A percentile compares a stretch with the other conserved stretches of the same genome.
These are phyloP conservation scores for Netelia melanura DNA, from an alignment of 2,888 invertebrate species.

Conservation along the genomic window DNA sequence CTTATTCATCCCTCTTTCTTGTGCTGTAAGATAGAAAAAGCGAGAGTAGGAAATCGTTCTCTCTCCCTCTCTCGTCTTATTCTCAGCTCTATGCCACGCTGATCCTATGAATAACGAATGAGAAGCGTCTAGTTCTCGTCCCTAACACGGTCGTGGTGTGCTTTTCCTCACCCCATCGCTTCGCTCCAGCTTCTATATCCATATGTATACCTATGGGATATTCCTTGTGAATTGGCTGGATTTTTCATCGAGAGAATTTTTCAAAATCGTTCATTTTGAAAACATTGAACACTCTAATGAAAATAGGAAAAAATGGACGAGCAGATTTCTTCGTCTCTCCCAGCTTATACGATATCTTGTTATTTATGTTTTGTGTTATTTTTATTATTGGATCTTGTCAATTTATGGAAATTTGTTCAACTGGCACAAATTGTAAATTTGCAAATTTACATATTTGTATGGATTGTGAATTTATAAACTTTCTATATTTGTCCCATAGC, in stretches of 20 bases:
- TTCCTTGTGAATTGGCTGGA: constrained; percentile 10
- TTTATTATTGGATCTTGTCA: no score
- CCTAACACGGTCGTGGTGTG: constrained; percentile 32
- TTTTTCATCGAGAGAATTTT: constrained; percentile 28
- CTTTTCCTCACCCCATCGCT: constrained; percentile 39
- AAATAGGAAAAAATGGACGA: background rate
- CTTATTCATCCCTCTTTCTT: constrained; percentile 22
- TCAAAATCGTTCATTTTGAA: constrained; percentile 35
- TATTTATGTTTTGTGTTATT: no score
- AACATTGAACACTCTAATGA: background rate
- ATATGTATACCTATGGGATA: constrained; percentile 15
- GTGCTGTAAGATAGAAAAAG: constrained; percentile 38
- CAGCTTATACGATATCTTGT: background rate
- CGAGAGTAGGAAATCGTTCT: constrained; percentile 42
- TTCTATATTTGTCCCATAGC: no score
- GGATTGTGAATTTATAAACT: no score
- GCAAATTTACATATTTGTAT: no score
- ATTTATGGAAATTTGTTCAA: no score
- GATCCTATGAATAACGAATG: constrained; percentile 68
- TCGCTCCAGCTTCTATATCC: background rate
- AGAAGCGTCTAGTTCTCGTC: constrained; percentile 60
- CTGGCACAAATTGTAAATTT: no score
- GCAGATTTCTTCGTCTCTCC: background rate
- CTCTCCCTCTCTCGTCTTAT: constrained; percentile 26
- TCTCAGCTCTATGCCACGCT: constrained; percentile 39